phyloP scores from a whole-genome alignment of 2,797 vertebrate genomes.

The Pangasius djambal region DNA sequence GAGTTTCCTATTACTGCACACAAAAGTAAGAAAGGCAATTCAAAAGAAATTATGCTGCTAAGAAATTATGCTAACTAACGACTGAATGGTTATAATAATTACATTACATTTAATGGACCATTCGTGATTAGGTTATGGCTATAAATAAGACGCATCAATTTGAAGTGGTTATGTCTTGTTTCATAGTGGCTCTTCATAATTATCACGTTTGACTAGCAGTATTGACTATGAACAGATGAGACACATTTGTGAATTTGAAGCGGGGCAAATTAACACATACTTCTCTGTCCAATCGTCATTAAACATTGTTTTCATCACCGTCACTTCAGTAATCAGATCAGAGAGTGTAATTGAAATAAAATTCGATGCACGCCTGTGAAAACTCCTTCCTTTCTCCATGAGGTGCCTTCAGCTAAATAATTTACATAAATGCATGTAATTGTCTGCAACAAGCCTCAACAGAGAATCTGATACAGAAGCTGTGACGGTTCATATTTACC shows the following conservation, averaged over 20 bases:
- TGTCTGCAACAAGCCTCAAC: too few species aligned
- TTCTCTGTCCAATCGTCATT: not conserved
- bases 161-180: not conserved
- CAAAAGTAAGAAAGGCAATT: not conserved
- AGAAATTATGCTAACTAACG: not conserved
- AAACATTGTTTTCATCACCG: not conserved
- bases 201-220: not conserved
- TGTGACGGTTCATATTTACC: not conserved
- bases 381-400: not conserved
- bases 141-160: not conserved
- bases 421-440: not conserved
- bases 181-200: not conserved
- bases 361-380: not conserved
- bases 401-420: not conserved
- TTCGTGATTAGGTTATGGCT: not conserved
- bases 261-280: too few species aligned
- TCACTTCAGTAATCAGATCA: not conserved
- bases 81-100: not conserved
- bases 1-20: not conserved
- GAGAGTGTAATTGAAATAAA: not conserved
- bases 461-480: not conserved
- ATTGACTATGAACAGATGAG: not conserved
- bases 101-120: not conserved
- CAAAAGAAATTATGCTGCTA: not conserved
- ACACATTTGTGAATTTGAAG: too few species aligned